These are phyloP conservation scores for Fulica atra DNA, from an alignment of 2,113 vertebrate species.

Conservation along the genomic window DNA sequence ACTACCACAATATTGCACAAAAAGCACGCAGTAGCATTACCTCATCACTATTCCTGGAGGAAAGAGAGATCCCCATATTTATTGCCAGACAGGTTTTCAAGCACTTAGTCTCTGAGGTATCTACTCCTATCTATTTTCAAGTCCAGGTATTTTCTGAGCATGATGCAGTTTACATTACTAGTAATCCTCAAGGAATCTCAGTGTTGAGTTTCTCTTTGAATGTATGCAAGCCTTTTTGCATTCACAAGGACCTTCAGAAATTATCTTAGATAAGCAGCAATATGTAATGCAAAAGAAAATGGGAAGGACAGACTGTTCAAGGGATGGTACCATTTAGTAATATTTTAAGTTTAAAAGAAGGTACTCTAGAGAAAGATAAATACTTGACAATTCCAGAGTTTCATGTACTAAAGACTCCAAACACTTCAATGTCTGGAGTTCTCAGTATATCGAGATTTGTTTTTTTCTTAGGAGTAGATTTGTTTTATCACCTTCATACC, in stretches of 20 bases:
- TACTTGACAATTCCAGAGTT: not conserved
- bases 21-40: not conserved
- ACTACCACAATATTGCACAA: not conserved
- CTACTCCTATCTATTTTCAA: not conserved
- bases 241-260: not conserved
- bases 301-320: not conserved
- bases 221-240: not conserved
- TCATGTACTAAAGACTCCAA: not conserved
- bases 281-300: not conserved
- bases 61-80: not conserved
- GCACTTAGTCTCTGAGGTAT: not conserved
- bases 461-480: not conserved
- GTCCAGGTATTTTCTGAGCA: not conserved
- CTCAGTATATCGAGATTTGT: not conserved
- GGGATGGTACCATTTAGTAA: not conserved
- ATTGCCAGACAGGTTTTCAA: not conserved
- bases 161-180: not conserved
- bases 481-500: not conserved
- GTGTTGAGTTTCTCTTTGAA: not conserved
- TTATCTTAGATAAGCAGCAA: not conserved
- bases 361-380: not conserved
- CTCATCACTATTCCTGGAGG: not conserved
- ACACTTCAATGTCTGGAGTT: not conserved
- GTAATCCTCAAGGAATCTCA: not conserved
- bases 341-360: not conserved